Evolutionary conservation across 2,797 vertebrate genomes (phyloP).

Genomic region (Melanotaenia trifasciata): DNA sequence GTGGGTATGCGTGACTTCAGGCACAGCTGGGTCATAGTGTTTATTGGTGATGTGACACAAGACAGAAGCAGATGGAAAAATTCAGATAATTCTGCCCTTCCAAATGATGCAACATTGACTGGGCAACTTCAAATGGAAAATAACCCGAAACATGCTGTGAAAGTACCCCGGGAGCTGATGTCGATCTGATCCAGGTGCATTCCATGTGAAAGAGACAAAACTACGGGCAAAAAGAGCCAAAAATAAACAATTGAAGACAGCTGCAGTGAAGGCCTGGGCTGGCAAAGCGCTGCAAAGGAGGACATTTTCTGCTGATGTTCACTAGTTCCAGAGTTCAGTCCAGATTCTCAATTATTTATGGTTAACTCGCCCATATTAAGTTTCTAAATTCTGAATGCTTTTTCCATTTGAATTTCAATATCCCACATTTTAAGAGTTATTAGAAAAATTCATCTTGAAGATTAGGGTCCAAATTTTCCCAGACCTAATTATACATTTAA

Average conservation of each 20-base stretch:
- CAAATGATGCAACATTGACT: conserved; percentile 1
- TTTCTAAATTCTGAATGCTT: neutral
- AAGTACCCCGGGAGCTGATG: neutral
- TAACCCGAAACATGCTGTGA: neutral
- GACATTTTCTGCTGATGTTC: neutral
- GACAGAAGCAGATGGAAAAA: conserved; percentile 3
- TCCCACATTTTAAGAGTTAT: neutral
- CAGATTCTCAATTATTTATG: neutral
- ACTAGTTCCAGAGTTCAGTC: neutral
- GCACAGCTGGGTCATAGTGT: neutral
- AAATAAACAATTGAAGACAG: neutral
- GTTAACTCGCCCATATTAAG: neutral
- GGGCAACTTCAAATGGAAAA: conserved; percentile 1
- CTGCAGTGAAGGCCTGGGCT: neutral
- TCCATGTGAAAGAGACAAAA: neutral
- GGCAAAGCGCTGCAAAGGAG: neutral
- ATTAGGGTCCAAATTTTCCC: neutral
- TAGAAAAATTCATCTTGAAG: neutral
- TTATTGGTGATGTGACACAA: conserved; percentile 12
- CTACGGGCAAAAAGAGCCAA: neutral
- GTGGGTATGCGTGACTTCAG: neutral
- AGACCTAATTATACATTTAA: neutral
- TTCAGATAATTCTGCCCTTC: neutral
- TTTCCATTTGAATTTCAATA: neutral
- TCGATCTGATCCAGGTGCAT: neutral